Evolutionary conservation across 2,113 vertebrate species (phyloP).

Genomic region (Halichoerus grypus): DNA sequence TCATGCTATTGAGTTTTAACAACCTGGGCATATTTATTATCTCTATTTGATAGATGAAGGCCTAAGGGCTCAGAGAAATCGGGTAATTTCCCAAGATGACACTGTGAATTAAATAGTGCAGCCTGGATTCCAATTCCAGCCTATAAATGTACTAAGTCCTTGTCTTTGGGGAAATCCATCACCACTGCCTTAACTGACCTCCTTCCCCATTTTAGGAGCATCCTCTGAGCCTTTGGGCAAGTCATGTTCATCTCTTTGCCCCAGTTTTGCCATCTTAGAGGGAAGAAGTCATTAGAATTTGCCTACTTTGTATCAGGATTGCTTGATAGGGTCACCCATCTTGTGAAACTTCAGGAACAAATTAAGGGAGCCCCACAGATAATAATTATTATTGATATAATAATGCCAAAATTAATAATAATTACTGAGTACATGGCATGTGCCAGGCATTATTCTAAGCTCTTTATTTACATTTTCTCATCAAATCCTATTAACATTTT

Average conservation of each 20-base stretch:
- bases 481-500: not conserved
- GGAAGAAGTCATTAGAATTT: not conserved
- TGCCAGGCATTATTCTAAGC: not conserved
- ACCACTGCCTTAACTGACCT: not conserved
- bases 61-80: not conserved
- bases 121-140: conserved; percentile 1
- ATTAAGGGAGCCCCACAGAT: not conserved
- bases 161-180: not conserved
- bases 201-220: not conserved
- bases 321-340: not conserved
- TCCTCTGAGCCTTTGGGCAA: not conserved
- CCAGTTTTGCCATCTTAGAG: conserved; percentile 25
- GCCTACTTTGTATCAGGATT: not conserved
- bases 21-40: not conserved
- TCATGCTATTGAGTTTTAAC: not conserved
- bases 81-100: not conserved
- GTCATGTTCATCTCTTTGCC: conserved; percentile 14
- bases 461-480: not conserved
- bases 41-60: not conserved
- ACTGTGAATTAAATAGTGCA: not conserved
- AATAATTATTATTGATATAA: not conserved
- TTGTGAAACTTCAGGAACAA: conserved; percentile 8
- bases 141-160: not conserved
- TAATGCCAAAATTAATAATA: not conserved
- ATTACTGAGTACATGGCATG: not conserved